phyloP scores from a whole-genome alignment of 2,113 vertebrate genomes.

The Oreochromis tanganicae region DNA sequence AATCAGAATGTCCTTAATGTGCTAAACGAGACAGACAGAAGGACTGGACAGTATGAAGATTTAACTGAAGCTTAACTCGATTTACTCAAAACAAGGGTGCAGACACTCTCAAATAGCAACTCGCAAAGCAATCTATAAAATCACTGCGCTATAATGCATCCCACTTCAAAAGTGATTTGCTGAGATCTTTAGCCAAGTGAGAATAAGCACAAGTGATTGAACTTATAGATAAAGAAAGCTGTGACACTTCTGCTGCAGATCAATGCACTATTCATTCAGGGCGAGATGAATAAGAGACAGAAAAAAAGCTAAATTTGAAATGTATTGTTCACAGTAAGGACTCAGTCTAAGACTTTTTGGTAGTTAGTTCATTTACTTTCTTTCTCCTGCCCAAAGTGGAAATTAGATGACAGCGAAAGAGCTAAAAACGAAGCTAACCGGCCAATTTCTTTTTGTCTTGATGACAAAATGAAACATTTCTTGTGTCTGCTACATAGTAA shows the following conservation, averaged over 20 bases:
- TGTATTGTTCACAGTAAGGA: not conserved
- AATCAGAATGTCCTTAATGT: conserved; percentile 30
- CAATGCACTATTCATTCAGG: not conserved
- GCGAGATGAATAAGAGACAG: not conserved
- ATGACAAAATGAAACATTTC: conserved; percentile 11
- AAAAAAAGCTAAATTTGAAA: not conserved
- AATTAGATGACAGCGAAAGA: not conserved
- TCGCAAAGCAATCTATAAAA: not conserved
- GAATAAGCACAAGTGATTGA: not conserved
- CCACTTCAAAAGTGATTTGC: not conserved
- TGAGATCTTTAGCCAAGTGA: not conserved
- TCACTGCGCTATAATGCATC: not conserved
- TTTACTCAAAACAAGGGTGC: not conserved
- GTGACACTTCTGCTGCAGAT: conserved; percentile 2
- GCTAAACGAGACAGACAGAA: conserved; percentile 18
- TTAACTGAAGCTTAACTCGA: not conserved
- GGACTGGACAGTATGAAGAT: not conserved
- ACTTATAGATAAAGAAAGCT: not conserved
- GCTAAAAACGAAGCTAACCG: not conserved
- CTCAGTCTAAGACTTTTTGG: not conserved
- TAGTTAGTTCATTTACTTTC: not conserved
- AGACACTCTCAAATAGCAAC: not conserved
- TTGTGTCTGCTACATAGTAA: not conserved
- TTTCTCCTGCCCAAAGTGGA: not conserved
- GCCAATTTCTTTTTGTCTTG: not conserved